A percentile compares a stretch with the other conserved stretches of the same genome.
phyloP scores from a whole-genome alignment of 2,113 vertebrate species.

The Cacatua alba region DNA sequence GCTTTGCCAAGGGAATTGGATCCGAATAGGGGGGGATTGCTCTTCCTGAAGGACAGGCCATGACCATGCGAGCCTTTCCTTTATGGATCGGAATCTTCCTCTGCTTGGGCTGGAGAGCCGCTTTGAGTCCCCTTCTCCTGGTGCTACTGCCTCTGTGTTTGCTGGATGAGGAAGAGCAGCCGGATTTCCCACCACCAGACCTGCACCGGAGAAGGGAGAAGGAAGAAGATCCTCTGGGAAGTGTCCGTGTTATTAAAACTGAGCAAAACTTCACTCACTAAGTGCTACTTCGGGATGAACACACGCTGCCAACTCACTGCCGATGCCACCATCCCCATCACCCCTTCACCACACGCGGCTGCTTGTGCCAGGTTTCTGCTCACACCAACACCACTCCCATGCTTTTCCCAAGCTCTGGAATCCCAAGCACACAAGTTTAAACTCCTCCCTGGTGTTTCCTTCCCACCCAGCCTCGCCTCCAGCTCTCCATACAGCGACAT shows the following conservation, averaged over 20 bases:
- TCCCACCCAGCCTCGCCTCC: neutral
- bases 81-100: neutral
- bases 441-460: neutral
- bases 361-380: neutral
- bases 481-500: neutral
- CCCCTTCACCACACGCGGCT: fast-evolving
- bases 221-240: neutral
- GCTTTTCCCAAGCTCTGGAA: neutral
- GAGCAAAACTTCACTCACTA: conserved; percentile 52
- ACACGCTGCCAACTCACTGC: neutral
- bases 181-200: neutral
- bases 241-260: neutral
- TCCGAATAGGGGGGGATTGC: fast-evolving
- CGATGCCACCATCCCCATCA: neutral
- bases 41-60: neutral
- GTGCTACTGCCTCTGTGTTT: neutral
- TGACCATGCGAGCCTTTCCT: neutral
- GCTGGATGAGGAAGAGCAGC: neutral
- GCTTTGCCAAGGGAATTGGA: fast-evolving
- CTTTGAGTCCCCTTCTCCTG: neutral
- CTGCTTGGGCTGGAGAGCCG: neutral
- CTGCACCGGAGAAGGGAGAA: neutral
- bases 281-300: conserved; percentile 58
- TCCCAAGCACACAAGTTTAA: neutral
- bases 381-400: fast-evolving